Conservation (phyloP, 1,140 invertebrate genomes). For the Copidosoma floridanum region DNA sequence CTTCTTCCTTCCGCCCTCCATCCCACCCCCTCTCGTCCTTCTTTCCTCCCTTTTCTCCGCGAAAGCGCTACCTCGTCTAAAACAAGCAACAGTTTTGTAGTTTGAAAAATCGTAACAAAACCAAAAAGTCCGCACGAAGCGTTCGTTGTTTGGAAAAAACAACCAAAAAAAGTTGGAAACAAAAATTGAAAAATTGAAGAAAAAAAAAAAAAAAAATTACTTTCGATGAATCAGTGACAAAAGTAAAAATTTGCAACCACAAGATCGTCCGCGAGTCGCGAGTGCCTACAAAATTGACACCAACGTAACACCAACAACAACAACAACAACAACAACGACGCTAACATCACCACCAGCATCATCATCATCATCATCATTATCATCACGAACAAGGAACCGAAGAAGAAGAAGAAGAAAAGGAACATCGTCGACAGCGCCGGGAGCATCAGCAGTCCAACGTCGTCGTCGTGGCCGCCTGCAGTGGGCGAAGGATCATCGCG, state of each 20-base stretch:
- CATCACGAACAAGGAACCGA: not conserved
- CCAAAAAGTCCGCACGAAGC: no score
- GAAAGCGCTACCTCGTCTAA: no score
- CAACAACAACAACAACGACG: no score
- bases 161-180: not conserved
- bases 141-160: no score
- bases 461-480: not conserved
- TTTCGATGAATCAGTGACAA: not conserved
- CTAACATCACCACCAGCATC: no score
- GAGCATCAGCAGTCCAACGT: not conserved
- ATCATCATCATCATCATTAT: no score
- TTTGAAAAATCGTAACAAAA: no score
- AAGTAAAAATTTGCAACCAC: not conserved
- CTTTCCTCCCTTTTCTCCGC: not conserved
- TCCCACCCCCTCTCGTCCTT: not conserved
- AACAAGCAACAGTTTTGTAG: no score
- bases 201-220: not conserved
- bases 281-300: constrained; percentile 23
- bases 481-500: not conserved
- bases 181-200: not conserved
- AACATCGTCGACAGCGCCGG: not conserved
- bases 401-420: not conserved
- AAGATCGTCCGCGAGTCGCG: constrained; percentile 17
- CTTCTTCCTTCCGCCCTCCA: not conserved
- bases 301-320: not conserved